phyloP scores from a whole-genome alignment of 2,113 vertebrate genomes.

The Orthonyx spaldingii region DNA sequence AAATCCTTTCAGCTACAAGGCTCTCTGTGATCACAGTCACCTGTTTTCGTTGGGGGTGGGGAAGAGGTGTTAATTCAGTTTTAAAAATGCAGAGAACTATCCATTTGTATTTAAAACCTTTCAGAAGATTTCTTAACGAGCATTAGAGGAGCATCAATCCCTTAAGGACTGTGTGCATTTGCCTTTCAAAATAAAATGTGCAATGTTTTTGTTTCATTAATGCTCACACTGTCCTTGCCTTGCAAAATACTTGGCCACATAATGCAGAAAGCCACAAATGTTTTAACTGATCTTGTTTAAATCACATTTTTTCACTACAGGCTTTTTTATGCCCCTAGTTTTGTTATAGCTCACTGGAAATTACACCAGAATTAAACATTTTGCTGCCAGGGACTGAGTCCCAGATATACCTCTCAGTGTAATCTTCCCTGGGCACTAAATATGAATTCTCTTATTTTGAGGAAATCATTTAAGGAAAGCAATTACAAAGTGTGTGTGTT shows the following conservation, averaged over 20 bases:
- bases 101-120: background rate
- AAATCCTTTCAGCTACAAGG: background rate
- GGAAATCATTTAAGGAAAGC: background rate
- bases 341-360: background rate
- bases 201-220: background rate
- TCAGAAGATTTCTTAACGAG: background rate
- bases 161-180: background rate
- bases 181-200: background rate
- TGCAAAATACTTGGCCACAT: background rate
- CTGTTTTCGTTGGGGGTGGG: background rate
- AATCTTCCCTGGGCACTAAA: background rate
- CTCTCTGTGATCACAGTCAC: background rate
- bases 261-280: background rate
- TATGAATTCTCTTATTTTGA: background rate
- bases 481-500: background rate
- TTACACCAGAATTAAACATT: background rate
- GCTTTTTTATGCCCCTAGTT: background rate
- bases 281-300: background rate
- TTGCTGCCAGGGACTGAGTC: background rate
- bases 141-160: background rate
- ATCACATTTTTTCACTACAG: background rate
- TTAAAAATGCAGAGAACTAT: background rate
- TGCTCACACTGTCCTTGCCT: background rate
- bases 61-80: background rate
- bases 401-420: fast-evolving